Conservation (phyloP, 2,888 invertebrate genomes). For the Drosophila robusta region DNA sequence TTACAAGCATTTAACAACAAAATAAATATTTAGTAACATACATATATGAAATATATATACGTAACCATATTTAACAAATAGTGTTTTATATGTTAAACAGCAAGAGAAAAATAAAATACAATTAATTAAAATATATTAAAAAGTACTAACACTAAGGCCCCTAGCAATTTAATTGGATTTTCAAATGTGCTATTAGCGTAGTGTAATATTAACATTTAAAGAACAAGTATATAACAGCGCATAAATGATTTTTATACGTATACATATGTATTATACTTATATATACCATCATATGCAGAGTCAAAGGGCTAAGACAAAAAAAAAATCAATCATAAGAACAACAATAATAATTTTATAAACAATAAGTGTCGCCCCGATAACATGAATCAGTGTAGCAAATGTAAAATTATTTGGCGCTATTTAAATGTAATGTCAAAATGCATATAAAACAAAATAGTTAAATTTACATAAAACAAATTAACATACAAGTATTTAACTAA, state of each 20-base stretch:
- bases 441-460: conserved; percentile 79
- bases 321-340: conserved; percentile 12
- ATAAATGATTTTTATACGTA: conserved; percentile 74
- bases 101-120: conserved; percentile 19
- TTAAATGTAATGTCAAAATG: conserved; percentile 68
- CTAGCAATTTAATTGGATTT: conserved; percentile 61
- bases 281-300: conserved; percentile 49
- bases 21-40: conserved; percentile 48
- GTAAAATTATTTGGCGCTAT: conserved; percentile 77
- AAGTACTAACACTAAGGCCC: conserved; percentile 31
- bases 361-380: conserved; percentile 29
- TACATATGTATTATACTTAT: conserved; percentile 52
- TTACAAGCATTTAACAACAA: conserved; percentile 74
- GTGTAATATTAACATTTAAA: conserved; percentile 51
- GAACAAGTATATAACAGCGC: conserved; percentile 40
- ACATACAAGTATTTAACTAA: conserved; percentile 53
- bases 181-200: conserved; percentile 77
- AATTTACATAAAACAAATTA: conserved; percentile 71
- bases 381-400: conserved; percentile 67
- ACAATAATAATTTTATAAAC: conserved; percentile 39
- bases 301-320: conserved; percentile 29
- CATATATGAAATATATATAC: conserved; percentile 62
- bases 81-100: conserved; percentile 46
- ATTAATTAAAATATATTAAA: conserved; percentile 28
- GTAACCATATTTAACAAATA: conserved; percentile 47